Base-by-base conservation (phyloP, 2,113 vertebrate genomes). In the Ceratotherium simum region DNA sequence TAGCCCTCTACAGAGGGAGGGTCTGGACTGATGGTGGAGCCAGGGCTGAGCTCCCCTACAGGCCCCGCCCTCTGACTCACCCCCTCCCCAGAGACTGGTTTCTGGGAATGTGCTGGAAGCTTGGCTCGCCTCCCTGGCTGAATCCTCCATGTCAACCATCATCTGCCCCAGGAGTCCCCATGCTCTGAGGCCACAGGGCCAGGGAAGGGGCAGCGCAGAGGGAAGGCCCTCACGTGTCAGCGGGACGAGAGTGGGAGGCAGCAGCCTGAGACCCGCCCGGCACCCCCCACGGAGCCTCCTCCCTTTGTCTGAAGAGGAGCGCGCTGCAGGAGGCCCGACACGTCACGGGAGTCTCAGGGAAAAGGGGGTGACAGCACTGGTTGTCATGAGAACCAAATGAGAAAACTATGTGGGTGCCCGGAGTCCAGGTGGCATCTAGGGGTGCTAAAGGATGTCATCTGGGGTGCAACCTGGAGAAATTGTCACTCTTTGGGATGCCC, bases 261-360 rank as follows among this genome's bases (percentile, higher is more conserved):
- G 25, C 39, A 54, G 90, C n/a, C 13, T 9, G 65, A 81, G 48
- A 56, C 48, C 20, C 0, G 2, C 42, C 23, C 0, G 0, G 82
- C 17, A 62, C 33, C 12, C 36, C 67, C 69, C 29, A 36, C 2
- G 8, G 58, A 60, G 51, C 42, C 36, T 9, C 39, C 29, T 65
- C 11, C 20, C 54, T 84, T 75, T 81, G 58, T 16, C 65, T 69
- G 20, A 51, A 83, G 62, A 18, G 18, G 70, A 42, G 11, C 0
- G 1, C 0, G 0, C 54, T 33, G 31, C 16, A 58, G 83, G 42
- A 54, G 1, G 16, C 70, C 8, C 1, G 25, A 39, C 1, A 0
- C 21, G 5, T 31, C 89, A 23, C 0, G 0, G 79, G 36, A 39
- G 27, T 27, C 85, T 42, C 62, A 16, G 14, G 82, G 27, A 12